phyloP scores from a whole-genome alignment of 2,797 vertebrate genomes.

The Anguilla pacifica region DNA sequence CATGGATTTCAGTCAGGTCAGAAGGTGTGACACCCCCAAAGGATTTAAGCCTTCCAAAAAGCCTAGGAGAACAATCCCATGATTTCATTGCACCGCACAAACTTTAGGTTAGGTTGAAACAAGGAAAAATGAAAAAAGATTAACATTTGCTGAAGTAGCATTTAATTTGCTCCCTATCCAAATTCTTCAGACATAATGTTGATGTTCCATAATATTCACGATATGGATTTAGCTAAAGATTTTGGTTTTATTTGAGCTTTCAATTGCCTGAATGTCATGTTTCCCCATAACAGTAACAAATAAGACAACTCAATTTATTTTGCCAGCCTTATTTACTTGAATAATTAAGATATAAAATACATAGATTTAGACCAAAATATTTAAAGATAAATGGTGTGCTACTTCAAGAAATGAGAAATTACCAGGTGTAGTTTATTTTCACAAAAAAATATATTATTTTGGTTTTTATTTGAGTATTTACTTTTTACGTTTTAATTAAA shows the following conservation, averaged over 20 bases:
- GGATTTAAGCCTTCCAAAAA: constrained; percentile 9
- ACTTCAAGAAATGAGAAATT: constrained; percentile 43
- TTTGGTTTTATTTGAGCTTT: background rate
- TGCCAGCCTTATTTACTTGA: background rate
- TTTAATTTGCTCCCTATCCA: background rate
- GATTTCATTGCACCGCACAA: background rate
- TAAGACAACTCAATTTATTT: background rate
- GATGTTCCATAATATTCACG: background rate
- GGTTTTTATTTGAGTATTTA: constrained; percentile 42
- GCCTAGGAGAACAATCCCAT: constrained; percentile 8
- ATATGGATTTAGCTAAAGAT: background rate
- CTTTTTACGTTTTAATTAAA: constrained; percentile 27
- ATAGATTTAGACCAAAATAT: background rate
- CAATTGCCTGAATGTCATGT: background rate
- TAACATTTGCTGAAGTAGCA: background rate
- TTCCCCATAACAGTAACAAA: background rate
- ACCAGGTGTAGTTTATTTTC: background rate
- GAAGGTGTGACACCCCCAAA: background rate
- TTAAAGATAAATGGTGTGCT: constrained; percentile 34
- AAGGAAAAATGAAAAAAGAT: background rate
- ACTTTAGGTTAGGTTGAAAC: background rate
- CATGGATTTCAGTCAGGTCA: constrained; percentile 12
- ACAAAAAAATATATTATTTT: background rate
- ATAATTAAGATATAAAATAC: background rate
- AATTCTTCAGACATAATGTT: background rate